phyloP scores from a whole-genome alignment of 2,113 vertebrate genomes.

The Thomomys bottae region DNA sequence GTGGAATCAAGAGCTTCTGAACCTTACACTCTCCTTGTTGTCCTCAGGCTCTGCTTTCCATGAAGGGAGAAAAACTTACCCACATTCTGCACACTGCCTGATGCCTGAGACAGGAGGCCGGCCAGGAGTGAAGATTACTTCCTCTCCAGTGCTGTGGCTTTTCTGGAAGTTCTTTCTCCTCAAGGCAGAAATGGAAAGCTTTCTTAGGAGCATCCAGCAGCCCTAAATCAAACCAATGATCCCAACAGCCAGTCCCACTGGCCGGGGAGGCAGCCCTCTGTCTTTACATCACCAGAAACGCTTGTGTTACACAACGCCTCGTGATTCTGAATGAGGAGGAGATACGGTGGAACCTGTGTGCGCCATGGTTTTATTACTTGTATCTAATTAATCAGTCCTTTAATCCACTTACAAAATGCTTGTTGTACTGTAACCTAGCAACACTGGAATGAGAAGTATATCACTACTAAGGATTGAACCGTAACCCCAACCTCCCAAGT shows the following conservation, averaged over 20 bases:
- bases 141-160: not conserved
- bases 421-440: not conserved
- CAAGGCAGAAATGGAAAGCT: not conserved
- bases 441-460: not conserved
- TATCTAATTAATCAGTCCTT: not conserved
- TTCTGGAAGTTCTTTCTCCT: not conserved
- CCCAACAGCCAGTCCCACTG: accelerated
- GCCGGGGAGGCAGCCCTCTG: accelerated
- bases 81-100: accelerated
- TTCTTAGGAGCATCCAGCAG: not conserved
- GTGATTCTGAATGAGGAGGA: not conserved
- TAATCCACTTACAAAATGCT: not conserved
- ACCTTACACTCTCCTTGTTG: not conserved
- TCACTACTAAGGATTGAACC: not conserved
- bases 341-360: too few species aligned
- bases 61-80: accelerated
- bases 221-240: not conserved
- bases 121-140: not conserved
- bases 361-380: not conserved
- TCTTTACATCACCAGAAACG: not conserved
- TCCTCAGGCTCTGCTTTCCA: accelerated
- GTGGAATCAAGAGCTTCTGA: not conserved
- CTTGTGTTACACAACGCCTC: accelerated
- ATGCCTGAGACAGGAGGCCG: too few species aligned
- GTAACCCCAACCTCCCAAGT: accelerated